phyloP scores from a whole-genome alignment of 2,113 vertebrate species.

The Chaetodon auriga region DNA sequence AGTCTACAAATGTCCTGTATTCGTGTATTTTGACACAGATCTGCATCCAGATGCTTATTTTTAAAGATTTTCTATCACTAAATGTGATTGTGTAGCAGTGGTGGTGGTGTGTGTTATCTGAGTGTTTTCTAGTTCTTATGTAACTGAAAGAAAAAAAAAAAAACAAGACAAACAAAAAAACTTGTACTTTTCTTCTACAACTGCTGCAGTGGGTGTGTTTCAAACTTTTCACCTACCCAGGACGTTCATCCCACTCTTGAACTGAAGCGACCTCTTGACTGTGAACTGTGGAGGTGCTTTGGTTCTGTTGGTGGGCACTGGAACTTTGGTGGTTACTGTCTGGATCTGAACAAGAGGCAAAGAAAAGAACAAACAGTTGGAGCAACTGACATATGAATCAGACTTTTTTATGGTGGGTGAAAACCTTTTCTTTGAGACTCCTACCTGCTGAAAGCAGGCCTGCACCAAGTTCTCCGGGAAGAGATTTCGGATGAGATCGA shows the following conservation, averaged over 20 bases:
- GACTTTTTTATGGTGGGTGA: not conserved
- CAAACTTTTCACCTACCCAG: conserved; percentile 86
- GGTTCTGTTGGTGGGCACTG: conserved; percentile 89
- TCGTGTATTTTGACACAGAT: not conserved
- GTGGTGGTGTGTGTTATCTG: not conserved
- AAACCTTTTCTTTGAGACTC: conserved; percentile 9
- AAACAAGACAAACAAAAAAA: too few species aligned
- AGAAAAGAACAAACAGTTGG: conserved; percentile 21
- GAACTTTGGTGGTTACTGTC: conserved; percentile 92
- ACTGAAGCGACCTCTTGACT: conserved; percentile 93
- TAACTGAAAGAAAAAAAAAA: not conserved
- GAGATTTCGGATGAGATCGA: conserved; percentile 97
- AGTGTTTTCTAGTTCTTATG: not conserved
- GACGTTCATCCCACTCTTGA: conserved; percentile 99
- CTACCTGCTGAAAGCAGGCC: conserved; percentile 98
- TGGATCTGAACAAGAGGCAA: conserved; percentile 88
- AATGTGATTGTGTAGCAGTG: not conserved
- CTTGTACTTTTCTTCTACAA: conserved; percentile 2
- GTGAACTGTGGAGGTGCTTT: conserved; percentile 84
- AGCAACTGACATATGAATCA: conserved; percentile 21
- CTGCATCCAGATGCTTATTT: not conserved
- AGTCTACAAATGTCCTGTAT: not conserved
- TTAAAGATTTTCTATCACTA: not conserved
- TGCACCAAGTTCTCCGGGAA: conserved; percentile 98
- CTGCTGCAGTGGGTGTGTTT: conserved; percentile 21